Percentiles rank a stretch among this genome's conserved stretches.
Conservation (phyloP, 1,140 invertebrate genomes). For the Drosophila funebris region DNA sequence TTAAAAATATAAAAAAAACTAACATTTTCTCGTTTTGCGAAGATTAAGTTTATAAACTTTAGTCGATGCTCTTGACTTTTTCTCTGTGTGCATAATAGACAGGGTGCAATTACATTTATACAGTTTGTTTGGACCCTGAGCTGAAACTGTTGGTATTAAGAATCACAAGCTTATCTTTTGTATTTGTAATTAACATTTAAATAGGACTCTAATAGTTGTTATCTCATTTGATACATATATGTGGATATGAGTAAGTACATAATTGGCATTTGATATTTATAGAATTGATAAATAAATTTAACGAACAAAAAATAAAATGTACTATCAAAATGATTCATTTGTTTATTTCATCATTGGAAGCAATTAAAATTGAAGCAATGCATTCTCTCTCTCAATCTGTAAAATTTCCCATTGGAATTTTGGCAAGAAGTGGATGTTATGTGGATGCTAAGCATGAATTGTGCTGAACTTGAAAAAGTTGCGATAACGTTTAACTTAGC, state of each 20-base stretch:
- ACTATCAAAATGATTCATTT: conserved; percentile 2
- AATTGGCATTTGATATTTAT: conserved; percentile 19
- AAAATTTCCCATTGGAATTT: no score
- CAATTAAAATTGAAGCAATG: neutral
- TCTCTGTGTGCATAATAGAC: conserved; percentile 23
- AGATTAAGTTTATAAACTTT: neutral
- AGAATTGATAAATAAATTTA: conserved; percentile 2
- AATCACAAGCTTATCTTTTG: conserved; percentile 21
- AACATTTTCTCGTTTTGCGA: neutral
- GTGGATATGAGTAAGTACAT: neutral
- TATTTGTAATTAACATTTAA: conserved; percentile 48
- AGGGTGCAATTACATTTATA: neutral
- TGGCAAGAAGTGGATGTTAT: neutral
- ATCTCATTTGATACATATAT: neutral
- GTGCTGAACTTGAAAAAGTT: neutral
- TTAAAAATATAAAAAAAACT: neutral
- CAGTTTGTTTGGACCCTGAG: conserved; percentile 5
- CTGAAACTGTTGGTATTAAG: conserved; percentile 1
- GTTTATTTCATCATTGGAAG: neutral
- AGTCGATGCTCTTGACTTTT: neutral
- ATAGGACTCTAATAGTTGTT: conserved; percentile 21
- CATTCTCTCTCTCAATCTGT: no score
- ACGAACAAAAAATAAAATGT: neutral
- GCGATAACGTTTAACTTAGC: neutral
- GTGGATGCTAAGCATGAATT: neutral